These are phyloP conservation scores for Festucalex cinctus DNA, from an alignment of 2,113 vertebrate species.

Conservation along the genomic window DNA sequence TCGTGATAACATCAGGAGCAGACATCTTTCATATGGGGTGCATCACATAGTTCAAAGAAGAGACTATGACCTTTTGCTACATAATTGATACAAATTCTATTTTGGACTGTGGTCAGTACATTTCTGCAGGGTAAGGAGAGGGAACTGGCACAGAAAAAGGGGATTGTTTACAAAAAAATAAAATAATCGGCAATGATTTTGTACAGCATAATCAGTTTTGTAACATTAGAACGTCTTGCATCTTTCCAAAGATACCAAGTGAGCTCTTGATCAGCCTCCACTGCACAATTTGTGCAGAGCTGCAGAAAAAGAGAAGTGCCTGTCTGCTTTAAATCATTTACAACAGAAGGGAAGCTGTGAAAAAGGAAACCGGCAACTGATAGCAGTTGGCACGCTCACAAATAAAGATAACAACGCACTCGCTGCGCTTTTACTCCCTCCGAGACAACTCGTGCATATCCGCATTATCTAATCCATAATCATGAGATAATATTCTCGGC, in stretches of 20 bases:
- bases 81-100: not conserved
- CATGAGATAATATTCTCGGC: conserved; percentile 2
- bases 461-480: conserved; percentile 4
- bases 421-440: conserved; percentile 4
- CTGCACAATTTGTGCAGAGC: conserved; percentile 31
- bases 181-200: not conserved
- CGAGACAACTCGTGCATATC: not conserved
- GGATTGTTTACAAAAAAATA: not conserved
- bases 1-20: no score
- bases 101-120: not conserved
- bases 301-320: conserved; percentile 28
- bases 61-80: not conserved
- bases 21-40: no score
- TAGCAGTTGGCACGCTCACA: not conserved
- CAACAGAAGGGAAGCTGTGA: conserved; percentile 10
- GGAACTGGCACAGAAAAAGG: not conserved
- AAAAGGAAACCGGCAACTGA: conserved; percentile 1
- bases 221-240: conserved; percentile 12
- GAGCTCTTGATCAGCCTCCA: conserved; percentile 29
- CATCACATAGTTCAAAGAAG: not conserved
- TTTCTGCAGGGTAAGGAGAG: not conserved
- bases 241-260: conserved; percentile 42
- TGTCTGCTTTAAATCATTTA: conserved; percentile 15
- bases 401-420: not conserved
- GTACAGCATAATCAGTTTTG: not conserved